A percentile compares a stretch with the other conserved stretches of the same genome.
Evolutionary conservation across 2,888 invertebrate genomes (phyloP).

Genomic region (Erebia ligea): DNA sequence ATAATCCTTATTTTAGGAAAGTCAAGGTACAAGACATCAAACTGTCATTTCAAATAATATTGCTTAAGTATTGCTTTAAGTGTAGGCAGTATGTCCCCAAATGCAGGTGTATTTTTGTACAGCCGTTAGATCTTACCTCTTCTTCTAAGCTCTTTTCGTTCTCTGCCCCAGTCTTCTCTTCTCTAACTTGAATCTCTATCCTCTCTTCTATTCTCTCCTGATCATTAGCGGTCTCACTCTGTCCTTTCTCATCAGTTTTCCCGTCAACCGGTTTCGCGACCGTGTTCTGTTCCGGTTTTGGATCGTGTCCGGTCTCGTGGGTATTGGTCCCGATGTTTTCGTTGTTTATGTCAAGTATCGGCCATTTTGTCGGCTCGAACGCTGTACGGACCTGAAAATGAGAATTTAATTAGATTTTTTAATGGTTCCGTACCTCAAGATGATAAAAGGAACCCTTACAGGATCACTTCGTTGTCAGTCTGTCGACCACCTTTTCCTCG

Average conservation of each 20-base stretch:
- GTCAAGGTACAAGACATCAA: too few species aligned
- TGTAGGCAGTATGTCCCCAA: too few species aligned
- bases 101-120: too few species aligned
- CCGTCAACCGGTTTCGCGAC: slow-evolving; percentile 13
- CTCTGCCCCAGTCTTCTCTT: slow-evolving; percentile 11
- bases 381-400: slow-evolving; percentile 89
- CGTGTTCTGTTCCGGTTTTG: slow-evolving; percentile 3
- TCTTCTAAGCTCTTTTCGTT: slow-evolving; percentile 21
- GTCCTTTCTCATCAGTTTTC: slow-evolving; percentile 25
- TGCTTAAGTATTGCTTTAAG: too few species aligned
- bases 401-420: neutral
- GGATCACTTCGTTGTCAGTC: too few species aligned
- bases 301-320: slow-evolving; percentile 20
- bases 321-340: slow-evolving; percentile 31
- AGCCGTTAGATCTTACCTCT: slow-evolving; percentile 14
- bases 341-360: slow-evolving; percentile 81
- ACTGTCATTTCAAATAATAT: too few species aligned
- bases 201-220: slow-evolving; percentile 26
- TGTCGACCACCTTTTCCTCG: too few species aligned
- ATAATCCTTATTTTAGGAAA: too few species aligned
- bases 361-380: slow-evolving; percentile 94
- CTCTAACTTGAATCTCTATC: slow-evolving; percentile 26
- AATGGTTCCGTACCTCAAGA: too few species aligned
- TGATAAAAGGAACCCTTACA: too few species aligned
- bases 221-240: slow-evolving; percentile 39